Evolutionary conservation across 2,888 invertebrate genomes (phyloP).

Genomic region (Stenichneumon culpator): DNA sequence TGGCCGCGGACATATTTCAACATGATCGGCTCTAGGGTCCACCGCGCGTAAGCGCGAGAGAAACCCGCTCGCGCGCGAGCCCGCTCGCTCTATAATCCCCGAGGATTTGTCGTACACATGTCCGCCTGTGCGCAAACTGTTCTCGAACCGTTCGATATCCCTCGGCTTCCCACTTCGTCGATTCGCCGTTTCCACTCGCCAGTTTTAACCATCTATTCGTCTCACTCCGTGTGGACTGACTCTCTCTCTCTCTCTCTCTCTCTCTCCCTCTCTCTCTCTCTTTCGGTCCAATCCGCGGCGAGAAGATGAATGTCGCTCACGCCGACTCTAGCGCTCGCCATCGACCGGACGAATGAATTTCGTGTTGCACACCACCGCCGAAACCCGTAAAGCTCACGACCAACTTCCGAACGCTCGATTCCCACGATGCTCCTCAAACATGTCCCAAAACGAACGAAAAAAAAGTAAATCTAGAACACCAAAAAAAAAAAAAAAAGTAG

Average conservation of each 20-base stretch:
- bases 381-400: constrained; percentile 16
- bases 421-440: constrained; percentile 63
- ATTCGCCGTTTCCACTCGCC: constrained; percentile 42
- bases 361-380: constrained; percentile 40
- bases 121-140: constrained; percentile 81
- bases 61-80: constrained; percentile 53
- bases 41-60: constrained; percentile 54
- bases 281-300: constrained; percentile 73
- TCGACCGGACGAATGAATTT: constrained; percentile 67
- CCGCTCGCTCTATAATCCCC: constrained; percentile 80
- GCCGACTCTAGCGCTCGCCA: constrained; percentile 52
- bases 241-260: constrained; percentile 16
- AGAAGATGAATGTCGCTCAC: constrained; percentile 81
- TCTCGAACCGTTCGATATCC: constrained; percentile 81
- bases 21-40: constrained; percentile 74
- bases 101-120: constrained; percentile 84
- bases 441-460: constrained; percentile 40
- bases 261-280: neutral
- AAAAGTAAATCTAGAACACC: constrained; percentile 39
- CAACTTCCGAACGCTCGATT: constrained; percentile 55
- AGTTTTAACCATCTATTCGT: constrained; percentile 40
- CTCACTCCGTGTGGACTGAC: constrained; percentile 9
- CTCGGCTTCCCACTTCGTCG: constrained; percentile 39
- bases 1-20: constrained; percentile 81
- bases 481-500: constrained; percentile 13